Conservation (phyloP, 1,140 invertebrate genomes). For the Micrasema longulum region DNA sequence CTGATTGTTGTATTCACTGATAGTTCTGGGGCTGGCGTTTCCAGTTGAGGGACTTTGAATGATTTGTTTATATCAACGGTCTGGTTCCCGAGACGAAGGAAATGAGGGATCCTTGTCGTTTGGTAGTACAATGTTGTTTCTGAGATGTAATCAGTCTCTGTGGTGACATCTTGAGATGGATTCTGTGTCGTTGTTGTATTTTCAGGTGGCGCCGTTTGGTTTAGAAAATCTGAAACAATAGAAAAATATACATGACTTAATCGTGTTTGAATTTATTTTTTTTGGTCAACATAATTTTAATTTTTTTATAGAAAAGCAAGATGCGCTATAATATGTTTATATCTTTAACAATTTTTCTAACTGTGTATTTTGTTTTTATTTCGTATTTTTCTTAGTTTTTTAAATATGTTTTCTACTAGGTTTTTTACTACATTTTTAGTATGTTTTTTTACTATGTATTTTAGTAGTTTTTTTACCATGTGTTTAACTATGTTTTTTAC, state of each 20-base stretch:
- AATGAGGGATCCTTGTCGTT: conserved; percentile 56
- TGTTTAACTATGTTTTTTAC: no score
- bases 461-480: no score
- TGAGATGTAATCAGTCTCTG: conserved; percentile 11
- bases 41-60: conserved; percentile 64
- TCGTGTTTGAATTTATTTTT: no score
- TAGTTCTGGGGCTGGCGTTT: conserved; percentile 31
- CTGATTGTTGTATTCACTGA: conserved; percentile 22
- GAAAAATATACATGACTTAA: not conserved
- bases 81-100: conserved; percentile 64
- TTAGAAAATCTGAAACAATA: conserved; percentile 22
- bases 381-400: no score
- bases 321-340: no score
- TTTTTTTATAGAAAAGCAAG: no score
- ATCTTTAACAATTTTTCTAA: no score
- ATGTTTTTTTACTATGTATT: no score
- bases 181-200: conserved; percentile 11
- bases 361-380: no score
- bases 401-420: no score
- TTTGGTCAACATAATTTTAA: no score
- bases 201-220: conserved; percentile 6
- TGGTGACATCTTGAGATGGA: not conserved
- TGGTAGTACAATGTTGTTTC: not conserved
- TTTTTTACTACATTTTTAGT: no score
- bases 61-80: conserved; percentile 66